A percentile compares a stretch with the other conserved stretches of the same genome.
phyloP scores from a whole-genome alignment of 2,113 vertebrate species.

The Paracanthobrama guichenoti region DNA sequence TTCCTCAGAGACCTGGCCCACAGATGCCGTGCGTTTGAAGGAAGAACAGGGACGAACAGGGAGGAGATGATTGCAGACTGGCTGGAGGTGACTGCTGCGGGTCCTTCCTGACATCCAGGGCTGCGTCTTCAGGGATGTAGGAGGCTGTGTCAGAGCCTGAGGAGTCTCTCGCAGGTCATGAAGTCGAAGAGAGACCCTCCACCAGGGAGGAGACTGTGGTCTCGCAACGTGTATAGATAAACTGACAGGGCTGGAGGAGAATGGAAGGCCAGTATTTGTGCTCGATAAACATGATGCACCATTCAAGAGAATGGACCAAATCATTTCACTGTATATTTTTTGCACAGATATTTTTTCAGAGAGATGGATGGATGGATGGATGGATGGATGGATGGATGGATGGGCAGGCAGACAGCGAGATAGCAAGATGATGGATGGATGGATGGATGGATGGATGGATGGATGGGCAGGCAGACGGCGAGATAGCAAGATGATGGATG shows the following conservation, averaged over 20 bases:
- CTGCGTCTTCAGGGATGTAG: conserved; percentile 51
- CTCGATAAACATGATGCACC: neutral
- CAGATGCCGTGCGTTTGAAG: conserved; percentile 26
- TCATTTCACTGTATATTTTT: neutral
- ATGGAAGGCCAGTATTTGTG: neutral
- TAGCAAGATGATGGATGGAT: too few relatives aligned
- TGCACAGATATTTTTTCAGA: neutral
- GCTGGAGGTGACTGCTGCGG: conserved; percentile 52
- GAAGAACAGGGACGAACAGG: conserved; percentile 55
- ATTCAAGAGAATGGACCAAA: neutral
- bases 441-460: too few relatives aligned
- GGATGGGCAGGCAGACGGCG: too few relatives aligned
- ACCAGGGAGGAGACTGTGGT: conserved; percentile 31
- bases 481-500: too few relatives aligned
- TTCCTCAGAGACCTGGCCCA: conserved; percentile 55
- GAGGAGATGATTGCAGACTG: conserved; percentile 61
- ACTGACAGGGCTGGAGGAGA: neutral
- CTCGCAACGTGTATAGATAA: conserved; percentile 39
- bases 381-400: too few relatives aligned
- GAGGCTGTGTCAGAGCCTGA: conserved; percentile 42
- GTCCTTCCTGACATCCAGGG: conserved; percentile 57
- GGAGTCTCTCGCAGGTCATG: conserved; percentile 33
- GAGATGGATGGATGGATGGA: too few relatives aligned
- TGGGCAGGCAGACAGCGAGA: too few relatives aligned
- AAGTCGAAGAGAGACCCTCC: conserved; percentile 44